phyloP scores from a whole-genome alignment of 1,140 invertebrate species.

The Drosophila pseudoananassae region DNA sequence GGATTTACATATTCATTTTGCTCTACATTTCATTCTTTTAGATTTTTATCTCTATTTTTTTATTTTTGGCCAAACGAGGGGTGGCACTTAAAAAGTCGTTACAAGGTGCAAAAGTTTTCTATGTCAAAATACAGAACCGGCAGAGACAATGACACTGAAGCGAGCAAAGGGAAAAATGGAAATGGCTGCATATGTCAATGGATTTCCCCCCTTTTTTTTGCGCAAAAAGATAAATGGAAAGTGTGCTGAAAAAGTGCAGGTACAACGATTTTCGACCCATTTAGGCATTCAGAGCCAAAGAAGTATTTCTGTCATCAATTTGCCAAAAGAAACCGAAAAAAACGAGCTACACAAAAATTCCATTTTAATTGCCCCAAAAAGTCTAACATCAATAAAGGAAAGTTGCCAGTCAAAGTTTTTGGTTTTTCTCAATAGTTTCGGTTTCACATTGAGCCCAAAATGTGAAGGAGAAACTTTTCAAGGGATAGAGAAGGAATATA shows the following conservation, averaged over 20 bases:
- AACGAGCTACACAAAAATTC: conserved; percentile 22
- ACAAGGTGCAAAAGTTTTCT: conserved; percentile 70
- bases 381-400: neutral
- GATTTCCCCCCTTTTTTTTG: neutral
- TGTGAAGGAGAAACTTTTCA: conserved; percentile 21
- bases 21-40: conserved; percentile 47
- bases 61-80: conserved; percentile 12
- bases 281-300: conserved; percentile 10
- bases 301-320: conserved; percentile 34
- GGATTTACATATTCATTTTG: conserved; percentile 66
- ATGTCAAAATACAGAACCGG: conserved; percentile 40
- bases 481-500: neutral
- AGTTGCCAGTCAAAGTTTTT: conserved; percentile 17
- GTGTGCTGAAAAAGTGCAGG: neutral
- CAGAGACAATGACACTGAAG: conserved; percentile 51
- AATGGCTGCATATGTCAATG: conserved; percentile 49
- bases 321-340: neutral
- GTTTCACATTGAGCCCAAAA: neutral
- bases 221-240: neutral
- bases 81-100: conserved; percentile 72
- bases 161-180: conserved; percentile 18
- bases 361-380: conserved; percentile 40
- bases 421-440: conserved; percentile 1
- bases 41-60: neutral
- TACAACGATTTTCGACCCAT: conserved; percentile 21